Evolutionary conservation across 2,888 invertebrate genomes (phyloP).

Genomic region (Drosophila picticornis): DNA sequence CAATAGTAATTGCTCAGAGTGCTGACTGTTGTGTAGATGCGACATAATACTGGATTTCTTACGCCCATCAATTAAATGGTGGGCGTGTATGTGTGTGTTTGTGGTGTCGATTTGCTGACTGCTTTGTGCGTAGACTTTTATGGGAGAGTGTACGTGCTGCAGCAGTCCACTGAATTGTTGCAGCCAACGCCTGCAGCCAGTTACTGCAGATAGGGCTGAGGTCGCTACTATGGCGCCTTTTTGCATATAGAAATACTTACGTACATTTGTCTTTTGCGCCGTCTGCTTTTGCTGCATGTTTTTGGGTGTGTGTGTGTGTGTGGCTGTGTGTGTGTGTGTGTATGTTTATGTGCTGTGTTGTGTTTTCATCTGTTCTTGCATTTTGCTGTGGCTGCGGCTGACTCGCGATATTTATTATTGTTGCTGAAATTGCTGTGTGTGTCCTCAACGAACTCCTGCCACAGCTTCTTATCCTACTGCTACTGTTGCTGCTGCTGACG

Average conservation of each 20-base stretch:
- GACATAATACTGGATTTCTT: slow-evolving; percentile 32
- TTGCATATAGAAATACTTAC: slow-evolving; percentile 47
- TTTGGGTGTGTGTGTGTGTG: slow-evolving; percentile 32
- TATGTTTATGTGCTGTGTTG: slow-evolving; percentile 31
- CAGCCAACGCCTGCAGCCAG: slow-evolving; percentile 50
- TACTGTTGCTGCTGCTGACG: slow-evolving; percentile 64
- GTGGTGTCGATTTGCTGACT: slow-evolving; percentile 32
- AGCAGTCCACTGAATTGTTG: slow-evolving; percentile 30
- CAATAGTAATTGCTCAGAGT: slow-evolving; percentile 67
- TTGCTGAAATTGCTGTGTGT: slow-evolving; percentile 75
- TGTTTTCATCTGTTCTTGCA: slow-evolving; percentile 37
- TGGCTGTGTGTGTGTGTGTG: slow-evolving; percentile 12
- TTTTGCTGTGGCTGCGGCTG: slow-evolving; percentile 73
- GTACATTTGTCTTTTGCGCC: slow-evolving; percentile 19
- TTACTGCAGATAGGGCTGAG: slow-evolving; percentile 42
- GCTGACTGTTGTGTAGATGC: slow-evolving; percentile 32
- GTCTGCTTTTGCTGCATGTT: slow-evolving; percentile 4
- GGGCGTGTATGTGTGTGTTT: slow-evolving; percentile 1
- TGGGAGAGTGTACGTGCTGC: slow-evolving; percentile 33
- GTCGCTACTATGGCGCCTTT: slow-evolving; percentile 29
- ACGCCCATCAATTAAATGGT: slow-evolving; percentile 42
- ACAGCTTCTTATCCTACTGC: slow-evolving; percentile 21
- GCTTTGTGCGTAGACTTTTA: slow-evolving; percentile 35
- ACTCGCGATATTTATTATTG: slow-evolving; percentile 79
- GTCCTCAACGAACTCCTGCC: slow-evolving; percentile 45